Base-by-base conservation (phyloP, 2,888 invertebrate species). In the Lutraria lutraria region DNA sequence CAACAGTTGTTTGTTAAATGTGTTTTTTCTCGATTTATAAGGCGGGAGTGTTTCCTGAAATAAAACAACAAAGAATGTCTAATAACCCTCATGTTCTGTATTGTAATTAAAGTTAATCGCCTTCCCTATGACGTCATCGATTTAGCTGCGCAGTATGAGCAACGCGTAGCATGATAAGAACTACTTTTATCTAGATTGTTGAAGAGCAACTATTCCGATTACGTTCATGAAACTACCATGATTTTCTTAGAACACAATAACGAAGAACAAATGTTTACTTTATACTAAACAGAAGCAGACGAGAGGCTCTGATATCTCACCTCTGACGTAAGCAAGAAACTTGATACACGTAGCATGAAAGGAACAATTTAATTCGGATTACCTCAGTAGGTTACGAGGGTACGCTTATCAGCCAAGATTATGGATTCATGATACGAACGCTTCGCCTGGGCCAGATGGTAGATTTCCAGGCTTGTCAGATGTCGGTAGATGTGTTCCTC, bases 301-400 rank as follows among this genome's bases (percentile, higher is more conserved):
- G 19, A 21, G 34, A 63, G 83, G 60, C 12, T n/a, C 34, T 21
- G 34, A n/a, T 13, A 60, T 76, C 76, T 31, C 76, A 34, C 31
- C 25, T 76, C 16, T 76, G 80, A 80, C 56, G 80, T 80, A 80
- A 85, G 60, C n/a, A 43, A 60, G 25, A 80, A 56, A 54, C 80
- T 80, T 80, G 85, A 56, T 56, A 85, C 25, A 60, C 80, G 19
- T 15, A 79, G 79, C 85, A 80, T 85, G 79, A 85, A 80, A 85
- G 80, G 53, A 80, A 19, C n/a, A 25, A 34, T 85, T 31, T 84
- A n/a, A 76, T 84, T 76, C 85, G 80, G 85, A 85, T 85, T 80
- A 85, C 85, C 80, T 85, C 60, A 85, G 80, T 85, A 60, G 85
- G 85, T 80, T 79, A 85, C 60, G 60, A 25, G 85, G 85, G 56